phyloP scores from a whole-genome alignment of 2,888 invertebrate genomes.

The Nematopogon swammerdamellus region DNA sequence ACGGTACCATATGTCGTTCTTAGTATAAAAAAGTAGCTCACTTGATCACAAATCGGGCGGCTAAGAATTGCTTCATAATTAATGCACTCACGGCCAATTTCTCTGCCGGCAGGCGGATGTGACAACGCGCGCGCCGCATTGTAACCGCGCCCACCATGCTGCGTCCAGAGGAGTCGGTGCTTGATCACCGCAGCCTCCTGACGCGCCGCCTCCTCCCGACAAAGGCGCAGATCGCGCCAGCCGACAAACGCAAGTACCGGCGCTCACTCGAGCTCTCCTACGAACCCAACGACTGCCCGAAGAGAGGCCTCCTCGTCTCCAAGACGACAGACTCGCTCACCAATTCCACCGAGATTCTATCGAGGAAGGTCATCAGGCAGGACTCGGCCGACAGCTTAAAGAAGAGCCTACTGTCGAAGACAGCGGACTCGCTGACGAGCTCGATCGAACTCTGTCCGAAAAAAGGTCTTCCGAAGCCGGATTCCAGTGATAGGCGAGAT shows the following conservation, averaged over 20 bases:
- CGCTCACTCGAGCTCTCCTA: conserved; percentile 49
- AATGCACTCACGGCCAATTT: background rate
- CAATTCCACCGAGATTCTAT: conserved; percentile 28
- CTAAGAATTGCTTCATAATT: no score
- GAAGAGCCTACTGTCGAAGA: conserved; percentile 34
- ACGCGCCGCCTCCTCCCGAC: conserved; percentile 43
- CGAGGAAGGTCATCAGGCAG: conserved; percentile 42
- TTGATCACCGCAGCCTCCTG: conserved; percentile 51
- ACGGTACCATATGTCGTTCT: no score
- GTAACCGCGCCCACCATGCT: conserved; percentile 39
- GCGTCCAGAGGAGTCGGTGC: conserved; percentile 52
- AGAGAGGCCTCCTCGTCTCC: conserved; percentile 45
- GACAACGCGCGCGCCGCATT: conserved; percentile 29
- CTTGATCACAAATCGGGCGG: no score
- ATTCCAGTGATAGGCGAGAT: conserved; percentile 20
- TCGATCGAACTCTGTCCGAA: conserved; percentile 24
- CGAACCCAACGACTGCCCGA: conserved; percentile 30
- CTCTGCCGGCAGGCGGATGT: conserved; percentile 26
- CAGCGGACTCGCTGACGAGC: conserved; percentile 22
- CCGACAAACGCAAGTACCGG: conserved; percentile 44
- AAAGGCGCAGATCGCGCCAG: conserved; percentile 46
- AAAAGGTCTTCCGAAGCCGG: conserved; percentile 32
- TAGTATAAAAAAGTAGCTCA: no score
- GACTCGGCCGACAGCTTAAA: conserved; percentile 46
- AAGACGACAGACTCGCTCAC: conserved; percentile 49